phyloP scores from a whole-genome alignment of 2,888 invertebrate genomes.

The Podabrus alpinus region DNA sequence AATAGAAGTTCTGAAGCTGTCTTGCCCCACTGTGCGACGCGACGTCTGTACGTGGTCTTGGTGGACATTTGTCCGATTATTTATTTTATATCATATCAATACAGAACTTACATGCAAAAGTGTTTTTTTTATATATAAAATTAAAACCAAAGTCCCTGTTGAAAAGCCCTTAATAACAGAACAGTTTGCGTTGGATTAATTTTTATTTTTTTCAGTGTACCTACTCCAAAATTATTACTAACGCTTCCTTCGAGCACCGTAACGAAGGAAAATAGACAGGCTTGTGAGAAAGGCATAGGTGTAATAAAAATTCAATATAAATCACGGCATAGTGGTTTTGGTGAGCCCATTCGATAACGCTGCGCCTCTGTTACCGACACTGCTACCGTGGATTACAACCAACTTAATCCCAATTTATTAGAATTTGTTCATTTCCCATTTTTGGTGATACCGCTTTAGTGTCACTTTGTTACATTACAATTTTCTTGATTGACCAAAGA shows the following conservation, averaged over 20 bases:
- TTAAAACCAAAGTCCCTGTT: too few relatives aligned
- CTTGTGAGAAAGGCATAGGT: slow-evolving; percentile 28
- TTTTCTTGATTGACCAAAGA: slow-evolving; percentile 12
- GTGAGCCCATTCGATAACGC: slow-evolving; percentile 40
- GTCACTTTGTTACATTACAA: slow-evolving; percentile 33
- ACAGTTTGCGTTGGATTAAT: too few relatives aligned
- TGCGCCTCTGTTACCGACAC: slow-evolving; percentile 41
- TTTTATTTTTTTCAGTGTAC: neutral
- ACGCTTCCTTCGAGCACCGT: neutral
- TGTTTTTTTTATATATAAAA: too few relatives aligned
- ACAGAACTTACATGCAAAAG: too few relatives aligned
- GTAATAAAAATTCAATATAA: slow-evolving; percentile 44
- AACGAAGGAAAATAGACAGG: neutral
- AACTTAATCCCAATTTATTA: slow-evolving; percentile 55
- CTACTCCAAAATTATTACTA: neutral
- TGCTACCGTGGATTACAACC: slow-evolving; percentile 54
- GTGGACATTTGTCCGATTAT: too few relatives aligned
- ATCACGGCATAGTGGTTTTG: slow-evolving; percentile 40
- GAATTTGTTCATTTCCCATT: slow-evolving; percentile 38
- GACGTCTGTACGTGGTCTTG: too few relatives aligned
- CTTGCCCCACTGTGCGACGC: too few relatives aligned
- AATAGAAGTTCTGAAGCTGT: too few relatives aligned
- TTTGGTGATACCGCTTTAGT: slow-evolving; percentile 29
- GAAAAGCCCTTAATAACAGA: too few relatives aligned
- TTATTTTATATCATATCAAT: too few relatives aligned